A percentile compares a stretch with the other conserved stretches of the same genome.
Conservation (phyloP, 2,113 vertebrate genomes). For the Sardina pilchardus region DNA sequence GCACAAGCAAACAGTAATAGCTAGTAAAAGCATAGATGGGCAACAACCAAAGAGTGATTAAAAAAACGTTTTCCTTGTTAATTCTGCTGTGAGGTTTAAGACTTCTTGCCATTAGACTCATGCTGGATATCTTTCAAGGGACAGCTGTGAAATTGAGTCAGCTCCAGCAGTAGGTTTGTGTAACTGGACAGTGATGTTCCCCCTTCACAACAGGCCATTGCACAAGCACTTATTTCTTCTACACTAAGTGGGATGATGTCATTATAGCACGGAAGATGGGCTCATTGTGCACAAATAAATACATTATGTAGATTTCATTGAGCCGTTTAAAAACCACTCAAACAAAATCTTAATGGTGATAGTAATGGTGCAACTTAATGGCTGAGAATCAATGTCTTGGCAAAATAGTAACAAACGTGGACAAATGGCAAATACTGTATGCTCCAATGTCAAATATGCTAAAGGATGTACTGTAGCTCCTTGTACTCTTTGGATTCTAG, state of each 20-base stretch:
- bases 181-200: neutral
- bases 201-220: neutral
- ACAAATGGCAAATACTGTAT: neutral
- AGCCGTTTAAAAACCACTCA: neutral
- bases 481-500: neutral
- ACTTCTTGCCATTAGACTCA: neutral
- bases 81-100: neutral
- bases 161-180: neutral
- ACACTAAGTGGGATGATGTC: neutral
- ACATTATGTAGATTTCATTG: neutral
- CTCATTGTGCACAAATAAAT: neutral
- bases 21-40: too few species aligned
- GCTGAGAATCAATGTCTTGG: neutral
- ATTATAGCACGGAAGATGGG: neutral
- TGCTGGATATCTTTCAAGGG: neutral
- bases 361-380: neutral
- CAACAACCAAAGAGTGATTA: too few species aligned
- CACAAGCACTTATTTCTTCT: neutral
- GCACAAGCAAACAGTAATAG: too few species aligned
- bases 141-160: neutral
- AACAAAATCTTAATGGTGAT: neutral
- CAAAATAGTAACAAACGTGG: neutral
- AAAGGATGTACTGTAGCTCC: neutral
- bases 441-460: neutral
- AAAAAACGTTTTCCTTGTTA: too few species aligned